Conservation (phyloP, 2,888 invertebrate species). For the Harpalus rubripes region DNA sequence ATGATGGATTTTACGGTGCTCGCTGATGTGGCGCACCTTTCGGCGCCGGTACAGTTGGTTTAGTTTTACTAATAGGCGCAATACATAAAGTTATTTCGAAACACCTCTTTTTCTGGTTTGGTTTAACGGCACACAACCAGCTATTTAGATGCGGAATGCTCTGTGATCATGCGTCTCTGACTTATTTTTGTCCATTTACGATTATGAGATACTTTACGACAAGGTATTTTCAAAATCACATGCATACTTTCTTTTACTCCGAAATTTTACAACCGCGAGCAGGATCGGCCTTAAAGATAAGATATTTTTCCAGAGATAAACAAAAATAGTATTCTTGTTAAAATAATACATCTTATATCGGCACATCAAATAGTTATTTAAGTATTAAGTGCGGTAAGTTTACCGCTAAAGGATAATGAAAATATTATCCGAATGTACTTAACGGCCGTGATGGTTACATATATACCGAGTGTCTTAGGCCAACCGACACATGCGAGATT, state of each 20-base stretch:
- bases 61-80: constrained; percentile 55
- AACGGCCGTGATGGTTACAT: too few species aligned
- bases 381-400: too few species aligned
- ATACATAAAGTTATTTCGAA: constrained; percentile 62
- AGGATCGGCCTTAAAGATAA: neutral
- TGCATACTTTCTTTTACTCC: constrained; percentile 21
- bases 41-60: constrained; percentile 51
- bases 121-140: constrained; percentile 44
- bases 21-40: constrained; percentile 52
- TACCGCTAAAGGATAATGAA: too few species aligned
- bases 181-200: constrained; percentile 58
- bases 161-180: constrained; percentile 44
- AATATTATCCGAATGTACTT: too few species aligned
- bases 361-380: too few species aligned
- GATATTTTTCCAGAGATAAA: too few species aligned
- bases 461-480: too few species aligned
- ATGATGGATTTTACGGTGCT: constrained; percentile 21
- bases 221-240: constrained; percentile 36
- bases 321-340: too few species aligned
- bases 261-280: neutral
- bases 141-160: constrained; percentile 54
- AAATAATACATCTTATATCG: too few species aligned
- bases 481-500: too few species aligned
- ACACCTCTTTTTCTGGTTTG: constrained; percentile 57
- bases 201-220: constrained; percentile 42